phyloP scores from a whole-genome alignment of 2,888 invertebrate genomes.

The Orthosia cruda region DNA sequence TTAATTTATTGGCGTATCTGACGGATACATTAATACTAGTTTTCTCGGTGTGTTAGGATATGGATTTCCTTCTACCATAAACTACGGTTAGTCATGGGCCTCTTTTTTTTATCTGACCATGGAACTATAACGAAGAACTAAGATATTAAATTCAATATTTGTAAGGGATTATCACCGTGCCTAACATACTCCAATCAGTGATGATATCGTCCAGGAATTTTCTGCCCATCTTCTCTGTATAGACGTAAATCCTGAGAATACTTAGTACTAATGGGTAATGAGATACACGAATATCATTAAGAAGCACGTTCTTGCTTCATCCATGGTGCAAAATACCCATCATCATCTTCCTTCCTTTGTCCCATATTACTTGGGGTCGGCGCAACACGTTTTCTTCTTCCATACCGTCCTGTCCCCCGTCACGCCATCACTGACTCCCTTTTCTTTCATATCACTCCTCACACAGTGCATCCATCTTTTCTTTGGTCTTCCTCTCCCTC shows the following conservation, averaged over 20 bases:
- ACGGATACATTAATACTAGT: constrained; percentile 12
- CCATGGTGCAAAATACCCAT: too few relatives aligned
- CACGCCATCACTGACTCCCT: too few relatives aligned
- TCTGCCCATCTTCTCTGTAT: too few relatives aligned
- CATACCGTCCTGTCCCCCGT: too few relatives aligned
- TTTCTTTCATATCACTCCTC: too few relatives aligned
- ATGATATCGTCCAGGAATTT: neutral
- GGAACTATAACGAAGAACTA: neutral
- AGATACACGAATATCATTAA: neutral
- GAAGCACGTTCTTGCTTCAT: neutral
- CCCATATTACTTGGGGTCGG: too few relatives aligned
- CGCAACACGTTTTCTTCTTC: too few relatives aligned
- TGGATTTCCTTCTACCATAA: constrained; percentile 11
- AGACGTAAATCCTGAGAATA: neutral
- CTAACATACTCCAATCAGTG: neutral
- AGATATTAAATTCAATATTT: too few relatives aligned
- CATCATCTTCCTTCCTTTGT: too few relatives aligned
- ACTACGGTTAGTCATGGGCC: neutral
- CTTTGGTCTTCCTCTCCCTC: too few relatives aligned
- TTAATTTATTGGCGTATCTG: constrained; percentile 4
- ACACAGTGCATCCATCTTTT: too few relatives aligned
- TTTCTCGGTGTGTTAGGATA: constrained; percentile 8
- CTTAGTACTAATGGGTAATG: neutral
- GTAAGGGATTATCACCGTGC: neutral
- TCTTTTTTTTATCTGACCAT: neutral